These are phyloP conservation scores for Pseudachorutes palmiensis DNA, from an alignment of 1,140 invertebrate species.

Conservation along the genomic window DNA sequence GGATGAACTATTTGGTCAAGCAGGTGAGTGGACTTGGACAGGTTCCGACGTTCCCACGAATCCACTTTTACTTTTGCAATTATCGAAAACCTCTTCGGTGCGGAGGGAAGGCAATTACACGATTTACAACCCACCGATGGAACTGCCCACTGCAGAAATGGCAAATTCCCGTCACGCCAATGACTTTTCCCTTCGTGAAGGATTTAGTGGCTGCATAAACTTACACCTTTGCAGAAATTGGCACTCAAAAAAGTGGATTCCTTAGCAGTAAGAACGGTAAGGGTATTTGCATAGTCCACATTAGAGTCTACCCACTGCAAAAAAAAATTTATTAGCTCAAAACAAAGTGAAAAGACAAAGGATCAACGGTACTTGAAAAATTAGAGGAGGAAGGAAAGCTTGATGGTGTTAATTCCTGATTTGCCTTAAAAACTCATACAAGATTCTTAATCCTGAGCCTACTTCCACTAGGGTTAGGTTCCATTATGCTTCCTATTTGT, in stretches of 20 bases:
- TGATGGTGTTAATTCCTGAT: no score
- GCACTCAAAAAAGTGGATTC: background rate
- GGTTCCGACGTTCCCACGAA: conserved; percentile 5
- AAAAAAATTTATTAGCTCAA: background rate
- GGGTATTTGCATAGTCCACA: background rate
- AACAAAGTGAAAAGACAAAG: background rate
- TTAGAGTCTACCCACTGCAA: background rate
- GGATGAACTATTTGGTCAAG: background rate
- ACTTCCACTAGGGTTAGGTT: no score
- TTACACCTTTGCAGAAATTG: background rate
- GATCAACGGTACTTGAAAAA: background rate
- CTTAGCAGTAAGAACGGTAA: background rate
- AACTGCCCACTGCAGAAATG: background rate
- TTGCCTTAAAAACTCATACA: no score
- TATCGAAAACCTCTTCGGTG: background rate
- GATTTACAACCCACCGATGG: background rate
- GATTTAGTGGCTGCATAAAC: background rate
- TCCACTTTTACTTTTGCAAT: conserved; percentile 12
- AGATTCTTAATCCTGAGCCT: no score
- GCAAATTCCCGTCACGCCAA: background rate
- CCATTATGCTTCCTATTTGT: background rate
- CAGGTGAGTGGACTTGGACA: conserved; percentile 12
- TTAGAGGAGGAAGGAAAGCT: background rate
- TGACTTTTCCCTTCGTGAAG: background rate
- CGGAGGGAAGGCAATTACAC: background rate